Conservation (phyloP, 1,140 invertebrate species). For the Drosophila littoralis region DNA sequence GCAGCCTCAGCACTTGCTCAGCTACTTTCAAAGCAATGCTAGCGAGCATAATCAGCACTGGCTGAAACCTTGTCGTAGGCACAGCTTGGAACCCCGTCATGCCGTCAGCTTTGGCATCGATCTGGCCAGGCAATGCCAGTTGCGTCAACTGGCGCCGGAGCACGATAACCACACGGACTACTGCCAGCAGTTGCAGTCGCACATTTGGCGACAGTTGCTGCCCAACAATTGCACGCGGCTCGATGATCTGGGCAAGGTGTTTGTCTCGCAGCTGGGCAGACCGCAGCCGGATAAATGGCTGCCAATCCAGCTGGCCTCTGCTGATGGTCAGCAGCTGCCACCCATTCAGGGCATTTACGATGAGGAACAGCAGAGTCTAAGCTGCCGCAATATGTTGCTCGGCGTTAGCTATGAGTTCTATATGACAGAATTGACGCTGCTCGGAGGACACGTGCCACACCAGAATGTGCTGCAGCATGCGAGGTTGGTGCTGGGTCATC, state of each 20-base stretch:
- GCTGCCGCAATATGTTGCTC: slow-evolving; percentile 72
- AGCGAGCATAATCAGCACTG: slow-evolving; percentile 37
- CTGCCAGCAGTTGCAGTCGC: slow-evolving; percentile 58
- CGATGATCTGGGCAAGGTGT: slow-evolving; percentile 36
- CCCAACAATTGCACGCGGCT: slow-evolving; percentile 38
- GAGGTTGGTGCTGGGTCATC: slow-evolving; percentile 54
- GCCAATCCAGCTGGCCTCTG: slow-evolving; percentile 50
- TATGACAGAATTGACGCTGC: slow-evolving; percentile 34
- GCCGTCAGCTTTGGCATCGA: slow-evolving; percentile 62
- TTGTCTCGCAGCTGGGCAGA: slow-evolving; percentile 67
- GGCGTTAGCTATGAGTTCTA: slow-evolving; percentile 74
- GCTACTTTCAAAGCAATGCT: slow-evolving; percentile 49
- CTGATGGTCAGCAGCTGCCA: slow-evolving; percentile 17
- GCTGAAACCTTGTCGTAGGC: slow-evolving; percentile 48
- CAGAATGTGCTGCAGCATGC: slow-evolving; percentile 65
- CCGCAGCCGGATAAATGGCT: slow-evolving; percentile 65
- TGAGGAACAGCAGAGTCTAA: slow-evolving; percentile 52
- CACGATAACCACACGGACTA: slow-evolving; percentile 63
- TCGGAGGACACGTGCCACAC: slow-evolving; percentile 36
- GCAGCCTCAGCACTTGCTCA: slow-evolving; percentile 16
- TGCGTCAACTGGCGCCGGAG: slow-evolving; percentile 31
- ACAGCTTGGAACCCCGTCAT: neutral
- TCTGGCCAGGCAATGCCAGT: slow-evolving; percentile 54
- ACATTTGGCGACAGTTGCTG: slow-evolving; percentile 58
- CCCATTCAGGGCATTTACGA: slow-evolving; percentile 51